Base-by-base conservation (phyloP, 2,113 vertebrate genomes). In the Lampris incognitus region DNA sequence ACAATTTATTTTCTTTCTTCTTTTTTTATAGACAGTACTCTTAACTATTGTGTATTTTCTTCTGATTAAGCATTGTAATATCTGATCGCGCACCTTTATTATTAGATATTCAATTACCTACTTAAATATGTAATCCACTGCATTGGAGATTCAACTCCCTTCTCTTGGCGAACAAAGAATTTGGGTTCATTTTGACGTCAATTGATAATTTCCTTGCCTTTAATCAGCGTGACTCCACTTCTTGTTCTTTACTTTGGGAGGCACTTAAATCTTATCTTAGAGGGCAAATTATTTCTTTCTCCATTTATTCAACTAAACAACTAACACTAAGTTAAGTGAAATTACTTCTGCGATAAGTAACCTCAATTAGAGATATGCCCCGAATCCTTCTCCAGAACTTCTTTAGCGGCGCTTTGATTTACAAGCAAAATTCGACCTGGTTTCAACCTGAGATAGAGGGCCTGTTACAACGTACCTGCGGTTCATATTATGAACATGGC, bases 251-350 rank as follows among this genome's bases (percentile, higher is more conserved):
- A 10, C 13, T 75, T 0, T 68, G 73, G 69, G 54, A 59, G 9
- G 10, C 72, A 5, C 60, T 66, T 2, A 81, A 81, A 52, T 40
- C 38, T 13, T 81, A n/a, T 49, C 44, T 61, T 4, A 60, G 66
- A 66, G 66, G 55, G 4, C 72, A 75, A 41, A 81, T 76, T 7
- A 71, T 76, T 36, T 75, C 66, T 5, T 81, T 54, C 10, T 38
- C 66, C 9, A 6, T 24, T 1, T 3, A 4, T 38, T 5, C 1
- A 40, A 50, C 38, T 5, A 42, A 52, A 11, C 3, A 37, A 38
- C 11, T 2, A 60, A 2, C 8, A 5, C 11, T 13, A 40, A 11
- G 42, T 42, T 60, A 36, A 9, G 52, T 5, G 11, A 59, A 52
- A 11, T 71, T 11, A n/a, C 9, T 40, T 24, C 4, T 39, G 46